A percentile compares a stretch with the other conserved stretches of the same genome.
phyloP scores from a whole-genome alignment of 2,113 vertebrate genomes.

The Aspiorhynchus laticeps region DNA sequence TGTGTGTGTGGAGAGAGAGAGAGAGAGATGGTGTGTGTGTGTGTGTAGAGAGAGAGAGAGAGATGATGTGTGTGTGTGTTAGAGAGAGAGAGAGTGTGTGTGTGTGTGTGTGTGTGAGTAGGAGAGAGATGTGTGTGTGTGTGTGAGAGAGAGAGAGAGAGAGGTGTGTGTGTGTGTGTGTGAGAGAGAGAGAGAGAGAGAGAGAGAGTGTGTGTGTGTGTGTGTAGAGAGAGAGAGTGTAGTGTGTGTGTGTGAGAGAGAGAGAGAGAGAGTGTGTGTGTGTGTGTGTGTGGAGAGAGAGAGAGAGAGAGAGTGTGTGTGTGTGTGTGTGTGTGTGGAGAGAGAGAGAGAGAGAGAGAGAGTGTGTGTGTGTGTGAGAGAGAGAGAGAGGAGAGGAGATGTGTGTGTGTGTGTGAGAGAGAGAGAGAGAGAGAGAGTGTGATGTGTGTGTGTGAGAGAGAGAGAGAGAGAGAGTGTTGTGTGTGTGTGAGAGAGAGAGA shows the following conservation, averaged over 20 bases:
- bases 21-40: too few relatives aligned
- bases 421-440: slow-evolving; percentile 6
- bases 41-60: not conserved
- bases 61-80: too few relatives aligned
- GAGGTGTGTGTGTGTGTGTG: too few relatives aligned
- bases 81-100: not conserved
- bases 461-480: not conserved
- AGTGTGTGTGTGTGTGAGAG: too few relatives aligned
- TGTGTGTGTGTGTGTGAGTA: too few relatives aligned
- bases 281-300: too few relatives aligned
- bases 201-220: not conserved
- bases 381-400: slow-evolving; percentile 8
- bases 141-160: slow-evolving; percentile 4
- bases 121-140: too few relatives aligned
- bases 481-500: slow-evolving; percentile 15
- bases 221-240: slow-evolving; percentile 14
- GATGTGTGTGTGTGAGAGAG: too few relatives aligned
- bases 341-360: slow-evolving; percentile 1
- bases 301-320: slow-evolving; percentile 11
- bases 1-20: too few relatives aligned
- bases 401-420: too few relatives aligned
- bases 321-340: too few relatives aligned
- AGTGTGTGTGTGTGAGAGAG: too few relatives aligned
- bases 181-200: slow-evolving; percentile 6
- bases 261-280: slow-evolving; percentile 14